Evolutionary conservation across 2,888 invertebrate species (phyloP), one percentile per base, ranked within the genome.

Genomic region (Rhimphoctona megacephalus): DNA sequence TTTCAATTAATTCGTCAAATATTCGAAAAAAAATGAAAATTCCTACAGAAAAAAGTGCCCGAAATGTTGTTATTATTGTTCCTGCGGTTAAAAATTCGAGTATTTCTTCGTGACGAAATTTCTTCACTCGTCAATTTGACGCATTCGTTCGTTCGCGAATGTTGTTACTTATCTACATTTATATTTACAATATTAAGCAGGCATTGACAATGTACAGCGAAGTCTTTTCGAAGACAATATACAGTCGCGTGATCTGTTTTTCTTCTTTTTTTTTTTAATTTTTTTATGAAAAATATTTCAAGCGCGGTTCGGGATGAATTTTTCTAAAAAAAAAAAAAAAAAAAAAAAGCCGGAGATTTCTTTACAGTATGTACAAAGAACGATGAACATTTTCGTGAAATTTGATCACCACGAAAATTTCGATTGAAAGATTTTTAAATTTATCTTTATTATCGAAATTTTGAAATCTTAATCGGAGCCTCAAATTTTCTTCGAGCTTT

Each of bases 71-170:
- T 22, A 69, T 57, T 46, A 9, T 49, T 7, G 14, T 17, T 61
- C 0, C 30, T 5, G 7, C 17, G 30, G 5, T 30, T 5, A 4
- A 70, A n/a, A 33, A 36, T 52, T 54, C 14, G 52, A 54, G 52
- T 54, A 73, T 73, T 22, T 73, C 22, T 72, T 70, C 78, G 46
- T 36, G 49, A 57, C 77, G 33, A 36, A 36, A 73, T 43, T 49
- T 85, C 57, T 49, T 17, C 77, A n/a, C 70, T 72, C 78, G 74
- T 81, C 76, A 43, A 14, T 43, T 43, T 43, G 11, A 43, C 14
- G 46, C 81, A 73, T 52, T 54, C 83, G 64, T 54, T 74, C 83
- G 49, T 39, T 70, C 74, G 49, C 64, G 36, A 78, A 78, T 67
- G 4, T 77, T 14, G 19, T 30, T 25, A 30, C 64, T 43, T 77